Evolutionary conservation across 64 coral and sea anemone species (phyloP).

Genomic region (Montipora sp.): DNA sequence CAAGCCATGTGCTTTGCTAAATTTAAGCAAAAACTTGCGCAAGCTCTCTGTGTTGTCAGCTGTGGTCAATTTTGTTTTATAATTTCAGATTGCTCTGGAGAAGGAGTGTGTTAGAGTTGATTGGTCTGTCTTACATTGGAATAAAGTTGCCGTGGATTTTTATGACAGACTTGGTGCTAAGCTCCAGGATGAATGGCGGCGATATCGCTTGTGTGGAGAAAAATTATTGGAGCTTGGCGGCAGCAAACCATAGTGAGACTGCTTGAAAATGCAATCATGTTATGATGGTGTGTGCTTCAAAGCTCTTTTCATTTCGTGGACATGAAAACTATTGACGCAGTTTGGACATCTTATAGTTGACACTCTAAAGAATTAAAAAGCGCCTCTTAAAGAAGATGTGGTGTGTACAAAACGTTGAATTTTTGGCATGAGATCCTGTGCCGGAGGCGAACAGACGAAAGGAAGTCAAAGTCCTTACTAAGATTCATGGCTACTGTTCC

Average conservation of each 20-base stretch:
- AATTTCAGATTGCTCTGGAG: conserved; percentile 56
- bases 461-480: not conserved
- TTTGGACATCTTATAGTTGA: not conserved
- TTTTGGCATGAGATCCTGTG: too few species aligned
- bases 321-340: not conserved
- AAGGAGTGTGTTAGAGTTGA: conserved; percentile 65
- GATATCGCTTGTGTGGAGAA: conserved; percentile 40
- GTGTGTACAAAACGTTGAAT: too few species aligned
- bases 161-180: conserved; percentile 62
- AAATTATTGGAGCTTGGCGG: conserved; percentile 56
- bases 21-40: not conserved
- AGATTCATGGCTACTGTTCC: too few species aligned
- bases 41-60: not conserved
- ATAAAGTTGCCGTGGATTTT: conserved; percentile 61
- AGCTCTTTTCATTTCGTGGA: not conserved
- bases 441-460: too few species aligned
- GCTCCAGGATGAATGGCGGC: conserved; percentile 51
- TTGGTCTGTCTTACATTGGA: conserved; percentile 70
- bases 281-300: not conserved
- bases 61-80: not conserved
- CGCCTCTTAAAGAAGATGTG: too few species aligned
- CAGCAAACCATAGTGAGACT: not conserved
- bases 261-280: not conserved
- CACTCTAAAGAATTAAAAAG: too few species aligned
- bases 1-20: not conserved